Evolutionary conservation across 2,113 vertebrate genomes (phyloP).

Genomic region (Murina feae): DNA sequence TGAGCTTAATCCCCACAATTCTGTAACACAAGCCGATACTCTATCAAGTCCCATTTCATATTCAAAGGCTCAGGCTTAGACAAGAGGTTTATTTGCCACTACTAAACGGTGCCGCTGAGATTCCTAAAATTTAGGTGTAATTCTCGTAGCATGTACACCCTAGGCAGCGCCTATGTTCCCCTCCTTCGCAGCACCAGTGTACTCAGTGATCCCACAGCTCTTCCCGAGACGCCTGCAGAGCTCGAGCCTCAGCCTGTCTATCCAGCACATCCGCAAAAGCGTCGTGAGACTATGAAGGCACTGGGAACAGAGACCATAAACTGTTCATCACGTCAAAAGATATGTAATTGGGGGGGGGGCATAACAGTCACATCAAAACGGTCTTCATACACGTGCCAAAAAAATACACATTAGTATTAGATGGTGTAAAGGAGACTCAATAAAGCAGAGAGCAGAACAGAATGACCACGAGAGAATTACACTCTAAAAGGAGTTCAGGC

Average conservation of each 20-base stretch:
- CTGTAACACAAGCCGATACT: not conserved
- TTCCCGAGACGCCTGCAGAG: not conserved
- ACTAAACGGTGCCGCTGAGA: not conserved
- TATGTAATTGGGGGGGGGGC: not conserved
- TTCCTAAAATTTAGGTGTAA: not conserved
- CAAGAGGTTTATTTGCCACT: not conserved
- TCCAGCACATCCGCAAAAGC: not conserved
- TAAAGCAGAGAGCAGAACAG: not conserved
- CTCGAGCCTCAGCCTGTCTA: not conserved
- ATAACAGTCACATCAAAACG: not conserved
- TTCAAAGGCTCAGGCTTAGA: not conserved
- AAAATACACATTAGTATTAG: not conserved
- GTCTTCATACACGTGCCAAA: not conserved
- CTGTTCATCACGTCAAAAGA: not conserved
- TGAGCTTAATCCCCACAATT: slow-evolving; percentile 13
- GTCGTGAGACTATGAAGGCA: not conserved
- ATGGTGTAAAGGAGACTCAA: not conserved
- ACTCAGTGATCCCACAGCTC: not conserved
- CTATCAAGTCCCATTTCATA: not conserved
- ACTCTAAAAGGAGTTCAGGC: not conserved
- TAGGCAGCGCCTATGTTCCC: not conserved
- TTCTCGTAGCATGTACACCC: not conserved
- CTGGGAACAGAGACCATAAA: not conserved
- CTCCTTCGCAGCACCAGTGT: not conserved
- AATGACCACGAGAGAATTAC: not conserved